phyloP scores from a whole-genome alignment of 2,797 vertebrate genomes.

The Leptatherina wallacei region DNA sequence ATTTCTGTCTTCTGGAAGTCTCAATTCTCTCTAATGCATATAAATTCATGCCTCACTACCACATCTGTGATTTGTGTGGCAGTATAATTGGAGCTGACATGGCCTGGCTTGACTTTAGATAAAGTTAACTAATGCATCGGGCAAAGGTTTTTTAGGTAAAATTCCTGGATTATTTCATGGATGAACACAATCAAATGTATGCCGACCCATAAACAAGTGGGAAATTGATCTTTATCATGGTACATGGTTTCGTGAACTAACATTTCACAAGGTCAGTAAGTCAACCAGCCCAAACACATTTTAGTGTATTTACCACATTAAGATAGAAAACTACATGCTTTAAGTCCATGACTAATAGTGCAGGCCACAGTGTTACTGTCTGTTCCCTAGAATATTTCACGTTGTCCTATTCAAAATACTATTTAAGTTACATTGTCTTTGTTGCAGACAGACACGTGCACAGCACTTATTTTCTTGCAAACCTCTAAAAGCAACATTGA shows the following conservation, averaged over 20 bases:
- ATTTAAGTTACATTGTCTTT: constrained; percentile 6
- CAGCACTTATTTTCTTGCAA: too few species aligned
- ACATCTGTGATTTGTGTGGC: not conserved
- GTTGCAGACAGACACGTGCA: too few species aligned
- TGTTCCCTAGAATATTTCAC: constrained; percentile 27
- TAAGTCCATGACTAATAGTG: constrained; percentile 38
- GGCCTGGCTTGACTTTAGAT: constrained; percentile 18
- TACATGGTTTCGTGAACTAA: not conserved
- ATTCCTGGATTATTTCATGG: constrained; percentile 19
- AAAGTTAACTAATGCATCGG: constrained; percentile 31
- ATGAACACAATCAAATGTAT: constrained; percentile 20
- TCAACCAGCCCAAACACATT: constrained; percentile 49
- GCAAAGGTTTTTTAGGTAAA: constrained; percentile 1
- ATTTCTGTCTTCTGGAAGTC: not conserved
- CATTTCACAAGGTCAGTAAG: constrained; percentile 29
- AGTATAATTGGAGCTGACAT: not conserved
- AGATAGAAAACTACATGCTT: constrained; percentile 41
- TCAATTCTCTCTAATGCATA: not conserved
- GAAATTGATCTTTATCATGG: not conserved
- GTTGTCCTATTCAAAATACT: not conserved
- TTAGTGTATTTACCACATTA: constrained; percentile 25
- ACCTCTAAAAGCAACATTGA: not conserved
- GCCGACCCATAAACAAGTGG: not conserved
- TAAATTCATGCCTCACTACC: not conserved
- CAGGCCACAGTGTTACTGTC: constrained; percentile 41